phyloP scores from a whole-genome alignment of 2,888 invertebrate genomes.

The Eupithecia insigniata region DNA sequence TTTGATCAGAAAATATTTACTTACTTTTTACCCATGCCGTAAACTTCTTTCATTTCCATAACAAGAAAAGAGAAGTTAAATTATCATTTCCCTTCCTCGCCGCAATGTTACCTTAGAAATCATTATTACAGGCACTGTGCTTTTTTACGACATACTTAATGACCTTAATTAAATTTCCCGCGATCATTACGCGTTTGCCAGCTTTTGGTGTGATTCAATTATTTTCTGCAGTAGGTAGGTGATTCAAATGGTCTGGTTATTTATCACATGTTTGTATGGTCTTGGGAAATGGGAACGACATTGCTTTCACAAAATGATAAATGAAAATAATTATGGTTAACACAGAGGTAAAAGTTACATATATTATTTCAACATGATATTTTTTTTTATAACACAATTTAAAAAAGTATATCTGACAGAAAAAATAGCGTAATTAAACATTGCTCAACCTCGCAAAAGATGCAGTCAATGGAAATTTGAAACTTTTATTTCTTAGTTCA shows the following conservation, averaged over 20 bases:
- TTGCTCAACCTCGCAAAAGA: not conserved
- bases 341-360: not conserved
- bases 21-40: not conserved
- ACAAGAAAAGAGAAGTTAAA: conserved; percentile 16
- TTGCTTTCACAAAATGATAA: conserved; percentile 4
- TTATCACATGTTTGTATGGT: conserved; percentile 5
- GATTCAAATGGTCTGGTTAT: conserved; percentile 38
- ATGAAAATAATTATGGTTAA: not conserved
- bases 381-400: not conserved
- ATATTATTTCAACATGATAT: not conserved
- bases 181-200: conserved; percentile 42
- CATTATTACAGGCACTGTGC: conserved; percentile 36
- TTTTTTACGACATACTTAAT: conserved; percentile 45
- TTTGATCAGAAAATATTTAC: not conserved
- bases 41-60: conserved; percentile 16
- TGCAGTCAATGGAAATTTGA: conserved; percentile 8
- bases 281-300: conserved; percentile 4
- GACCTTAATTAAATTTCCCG: conserved; percentile 44
- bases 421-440: not conserved
- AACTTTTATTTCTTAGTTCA: conserved; percentile 15
- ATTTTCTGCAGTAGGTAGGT: conserved; percentile 36
- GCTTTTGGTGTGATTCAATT: conserved; percentile 45
- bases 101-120: conserved; percentile 28
- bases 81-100: conserved; percentile 19
- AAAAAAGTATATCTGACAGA: not conserved